Base-by-base conservation (phyloP, 2,888 invertebrate genomes). In the Trachelus stipa region DNA sequence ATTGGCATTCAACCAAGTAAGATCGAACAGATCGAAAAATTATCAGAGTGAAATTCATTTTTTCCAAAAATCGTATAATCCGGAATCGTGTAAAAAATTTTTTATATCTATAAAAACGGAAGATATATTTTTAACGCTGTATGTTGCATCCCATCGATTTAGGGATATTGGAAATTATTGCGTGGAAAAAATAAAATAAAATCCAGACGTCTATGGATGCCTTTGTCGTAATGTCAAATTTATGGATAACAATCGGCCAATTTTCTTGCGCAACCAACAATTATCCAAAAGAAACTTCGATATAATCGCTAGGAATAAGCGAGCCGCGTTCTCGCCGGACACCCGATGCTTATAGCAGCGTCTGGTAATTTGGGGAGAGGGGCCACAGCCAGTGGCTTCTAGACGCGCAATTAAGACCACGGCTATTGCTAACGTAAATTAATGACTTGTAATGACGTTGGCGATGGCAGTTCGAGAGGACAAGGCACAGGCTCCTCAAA, bases 291-390 rank as follows among this genome's bases (percentile, higher is more conserved):
- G 80, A 80, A 77, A 73, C 83, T 84, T 84, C 87, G 85, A 87
- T 89, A 81, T 80, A 88, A 88, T 89, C 87, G 86, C 85, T 82
- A 81, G 82, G 82, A 86, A 87, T 85, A 82, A 85, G 76, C 56
- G 75, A 77, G 35, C 37, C 40, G 73, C 69, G 76, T 74, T 75
- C 40, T 77, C 76, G 84, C 84, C 84, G 85, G 88, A 88, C 87
- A 88, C 87, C 85, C 87, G 80, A 87, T 86, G 86, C 85, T 88
- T 87, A 86, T 82, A 86, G 83, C 83, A 86, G 83, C 83, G 83
- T 84, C 84, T 86, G 87, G 87, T 86, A 87, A 88, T 87, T 88
- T 86, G 83, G 85, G 83, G 83, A 83, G 23, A 23, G 23, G 56
- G 23, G 56, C 82, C 81, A 80, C 82, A 80, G 81, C 85, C 56